A percentile compares a stretch with the other conserved stretches of the same genome.
These are phyloP conservation scores for Triplophysa siluroides DNA, from an alignment of 2,113 vertebrate species.

Conservation along the genomic window DNA sequence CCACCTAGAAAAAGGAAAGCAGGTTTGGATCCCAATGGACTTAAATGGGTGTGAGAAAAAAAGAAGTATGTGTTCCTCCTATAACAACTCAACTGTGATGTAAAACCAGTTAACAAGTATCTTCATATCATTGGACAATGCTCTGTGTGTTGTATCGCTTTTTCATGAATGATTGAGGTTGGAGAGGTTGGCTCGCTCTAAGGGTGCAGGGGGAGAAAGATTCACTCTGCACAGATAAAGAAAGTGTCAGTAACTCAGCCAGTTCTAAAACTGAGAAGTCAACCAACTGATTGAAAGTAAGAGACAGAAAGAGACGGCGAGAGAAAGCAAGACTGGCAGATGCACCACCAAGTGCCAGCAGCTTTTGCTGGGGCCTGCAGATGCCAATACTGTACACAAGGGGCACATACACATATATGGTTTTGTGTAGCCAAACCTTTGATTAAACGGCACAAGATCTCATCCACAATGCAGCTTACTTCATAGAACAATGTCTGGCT, in stretches of 20 bases:
- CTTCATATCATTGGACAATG: slow-evolving; percentile 11
- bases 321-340: slow-evolving; percentile 3
- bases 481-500: too few species aligned
- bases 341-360: slow-evolving; percentile 19
- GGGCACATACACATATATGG: neutral
- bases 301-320: slow-evolving; percentile 3
- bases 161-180: slow-evolving; percentile 48
- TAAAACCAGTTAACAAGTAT: neutral
- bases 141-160: neutral
- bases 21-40: too few species aligned
- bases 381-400: slow-evolving; percentile 8
- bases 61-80: too few species aligned
- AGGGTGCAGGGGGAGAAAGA: slow-evolving; percentile 3
- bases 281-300: neutral
- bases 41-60: too few species aligned
- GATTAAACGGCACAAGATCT: too few species aligned
- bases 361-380: slow-evolving; percentile 2
- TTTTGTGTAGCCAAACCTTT: too few species aligned
- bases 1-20: too few species aligned
- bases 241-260: slow-evolving; percentile 12
- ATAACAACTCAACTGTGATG: neutral
- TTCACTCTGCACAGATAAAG: slow-evolving; percentile 36
- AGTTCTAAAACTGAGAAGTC: neutral
- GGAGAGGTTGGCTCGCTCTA: slow-evolving; percentile 20
- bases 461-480: too few species aligned